Percentiles rank a stretch among this genome's conserved stretches.
Conservation (phyloP, 2,888 invertebrate genomes). For the Plagiodera versicolora region DNA sequence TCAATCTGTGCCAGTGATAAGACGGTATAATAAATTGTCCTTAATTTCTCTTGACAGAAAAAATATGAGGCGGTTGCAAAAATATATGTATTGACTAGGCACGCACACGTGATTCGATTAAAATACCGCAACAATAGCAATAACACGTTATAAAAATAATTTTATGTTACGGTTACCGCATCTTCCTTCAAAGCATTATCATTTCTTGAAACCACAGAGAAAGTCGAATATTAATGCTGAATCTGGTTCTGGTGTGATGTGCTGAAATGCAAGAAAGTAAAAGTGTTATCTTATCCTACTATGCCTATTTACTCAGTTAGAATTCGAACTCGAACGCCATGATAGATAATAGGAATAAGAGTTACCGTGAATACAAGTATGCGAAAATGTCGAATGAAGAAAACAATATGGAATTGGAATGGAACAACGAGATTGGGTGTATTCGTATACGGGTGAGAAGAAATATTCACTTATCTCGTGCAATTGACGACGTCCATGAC, state of each 20-base stretch:
- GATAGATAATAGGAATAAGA: slow-evolving; percentile 20
- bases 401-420: not conserved
- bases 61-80: too few species aligned
- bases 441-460: slow-evolving; percentile 20
- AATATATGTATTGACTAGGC: too few species aligned
- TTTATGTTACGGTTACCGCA: too few species aligned
- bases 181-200: slow-evolving; percentile 7
- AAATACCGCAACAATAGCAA: too few species aligned
- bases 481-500: not conserved
- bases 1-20: too few species aligned
- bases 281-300: slow-evolving; percentile 15
- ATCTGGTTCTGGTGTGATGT: slow-evolving; percentile 11
- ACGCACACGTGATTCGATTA: too few species aligned
- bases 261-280: slow-evolving; percentile 24
- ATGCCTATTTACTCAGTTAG: too few species aligned
- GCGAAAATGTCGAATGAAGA: slow-evolving; percentile 18
- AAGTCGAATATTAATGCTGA: slow-evolving; percentile 15
- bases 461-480: slow-evolving; percentile 5
- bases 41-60: too few species aligned
- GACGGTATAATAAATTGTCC: too few species aligned
- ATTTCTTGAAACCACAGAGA: slow-evolving; percentile 19
- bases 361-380: slow-evolving; percentile 25
- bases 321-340: slow-evolving; percentile 11
- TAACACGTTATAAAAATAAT: too few species aligned
- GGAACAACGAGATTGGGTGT: slow-evolving; percentile 13